Conservation (phyloP, 2,888 invertebrate genomes). For the Aromia moschata region DNA sequence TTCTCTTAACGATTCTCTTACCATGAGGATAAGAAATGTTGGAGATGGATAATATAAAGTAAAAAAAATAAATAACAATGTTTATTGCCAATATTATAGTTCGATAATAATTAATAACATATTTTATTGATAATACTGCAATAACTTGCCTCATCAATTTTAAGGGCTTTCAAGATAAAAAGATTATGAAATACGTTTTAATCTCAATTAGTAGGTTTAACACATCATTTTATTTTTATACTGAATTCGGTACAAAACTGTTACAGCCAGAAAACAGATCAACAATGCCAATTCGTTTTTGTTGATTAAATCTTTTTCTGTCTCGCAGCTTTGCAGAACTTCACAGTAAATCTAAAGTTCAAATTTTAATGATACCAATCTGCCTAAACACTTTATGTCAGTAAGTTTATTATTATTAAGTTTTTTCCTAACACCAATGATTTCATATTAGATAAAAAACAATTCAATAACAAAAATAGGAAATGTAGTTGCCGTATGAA, state of each 20-base stretch:
- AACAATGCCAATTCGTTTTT: neutral
- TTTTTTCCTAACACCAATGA: conserved; percentile 16
- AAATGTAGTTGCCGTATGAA: conserved; percentile 59
- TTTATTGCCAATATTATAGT: too few relatives aligned
- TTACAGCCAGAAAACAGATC: neutral
- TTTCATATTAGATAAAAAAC: conserved; percentile 21
- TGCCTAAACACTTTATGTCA: conserved; percentile 12
- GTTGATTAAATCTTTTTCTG: neutral
- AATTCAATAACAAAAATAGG: conserved; percentile 27
- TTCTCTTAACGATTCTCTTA: too few relatives aligned
- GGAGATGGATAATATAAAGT: too few relatives aligned
- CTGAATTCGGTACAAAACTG: neutral
- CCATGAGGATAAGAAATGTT: too few relatives aligned
- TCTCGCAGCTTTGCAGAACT: neutral
- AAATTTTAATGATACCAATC: conserved; percentile 6
- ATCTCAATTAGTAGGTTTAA: neutral
- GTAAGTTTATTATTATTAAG: conserved; percentile 11
- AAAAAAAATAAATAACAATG: too few relatives aligned
- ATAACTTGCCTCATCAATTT: too few relatives aligned
- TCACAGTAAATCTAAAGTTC: neutral
- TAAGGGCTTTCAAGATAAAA: too few relatives aligned
- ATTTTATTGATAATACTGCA: too few relatives aligned
- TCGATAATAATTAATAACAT: too few relatives aligned
- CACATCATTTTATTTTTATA: conserved; percentile 16
- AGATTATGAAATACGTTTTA: neutral